Evolutionary conservation across 1,140 invertebrate genomes (phyloP).

Genomic region (Spodoptera frugiperda): DNA sequence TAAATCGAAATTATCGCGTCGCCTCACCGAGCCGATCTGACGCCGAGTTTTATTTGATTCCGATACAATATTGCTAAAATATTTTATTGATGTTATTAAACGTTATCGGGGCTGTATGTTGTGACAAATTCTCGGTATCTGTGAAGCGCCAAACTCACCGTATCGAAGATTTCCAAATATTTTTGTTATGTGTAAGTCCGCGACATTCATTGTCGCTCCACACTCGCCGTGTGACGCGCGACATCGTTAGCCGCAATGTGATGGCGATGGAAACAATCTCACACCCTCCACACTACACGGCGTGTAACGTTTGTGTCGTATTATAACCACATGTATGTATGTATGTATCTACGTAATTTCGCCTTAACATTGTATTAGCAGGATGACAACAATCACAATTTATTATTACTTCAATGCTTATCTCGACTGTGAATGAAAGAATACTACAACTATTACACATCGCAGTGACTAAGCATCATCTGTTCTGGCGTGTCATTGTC

Average conservation of each 20-base stretch:
- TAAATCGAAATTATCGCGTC: slow-evolving; percentile 31
- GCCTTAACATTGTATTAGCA: no score
- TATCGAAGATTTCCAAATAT: neutral
- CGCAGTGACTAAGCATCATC: no score
- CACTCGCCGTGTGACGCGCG: slow-evolving; percentile 4
- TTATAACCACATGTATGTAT: no score
- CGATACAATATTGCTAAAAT: slow-evolving; percentile 39
- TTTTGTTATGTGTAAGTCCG: neutral
- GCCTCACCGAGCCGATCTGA: slow-evolving; percentile 6
- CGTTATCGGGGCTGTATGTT: neutral
- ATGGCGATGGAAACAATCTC: slow-evolving; percentile 36
- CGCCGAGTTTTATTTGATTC: slow-evolving; percentile 36
- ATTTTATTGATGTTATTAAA: slow-evolving; percentile 33
- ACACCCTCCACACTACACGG: neutral
- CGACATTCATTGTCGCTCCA: neutral
- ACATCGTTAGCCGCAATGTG: slow-evolving; percentile 42
- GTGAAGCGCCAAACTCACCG: neutral
- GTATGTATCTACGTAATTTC: no score
- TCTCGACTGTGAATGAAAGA: no score
- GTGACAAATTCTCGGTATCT: neutral
- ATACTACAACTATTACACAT: no score
- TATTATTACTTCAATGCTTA: no score
- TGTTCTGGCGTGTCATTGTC: no score
- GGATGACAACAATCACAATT: no score
- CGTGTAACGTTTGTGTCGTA: no score